Base-by-base conservation (phyloP, 2,888 invertebrate species). In the Hirtodrosophila histrioides region DNA sequence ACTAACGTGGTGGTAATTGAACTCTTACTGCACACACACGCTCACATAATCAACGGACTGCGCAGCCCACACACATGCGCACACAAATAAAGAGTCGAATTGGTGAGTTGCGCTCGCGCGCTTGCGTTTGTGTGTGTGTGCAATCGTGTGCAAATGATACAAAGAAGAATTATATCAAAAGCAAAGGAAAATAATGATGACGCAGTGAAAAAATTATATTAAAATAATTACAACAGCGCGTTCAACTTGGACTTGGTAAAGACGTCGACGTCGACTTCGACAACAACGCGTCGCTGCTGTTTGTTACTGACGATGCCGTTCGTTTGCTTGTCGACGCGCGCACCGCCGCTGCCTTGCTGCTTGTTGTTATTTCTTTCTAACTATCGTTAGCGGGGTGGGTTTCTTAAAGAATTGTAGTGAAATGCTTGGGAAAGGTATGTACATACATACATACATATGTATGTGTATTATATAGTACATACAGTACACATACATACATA, bases 111-210 rank as follows among this genome's bases (percentile, higher is more conserved):
- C 58, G 76, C 67, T 62, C 64, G 48, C 61, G 61, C 11, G 41
- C 41, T 58, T 48, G 43, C 31, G 43, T 33, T 37, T 54, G 66
- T 64, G 58, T 68, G 57, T 69, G 67, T 74, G 70, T 62, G 72
- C 75, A 81, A 77, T 81, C 78, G 87, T 87, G 85, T 86, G 84
- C 84, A 87, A 79, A 83, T 83, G 84, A 87, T 83, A 83, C 75
- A 87, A 81, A 87, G 87, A 83, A 85, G 75, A 86, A 83, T 78
- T 83, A 83, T 83, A 86, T 83, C 82, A 83, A 83, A 86, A 75
- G 83, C 79, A 51, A 85, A 86, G 74, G 80, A 85, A 85, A 85
- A 85, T 85, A 87, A 85, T 85, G 87, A 87, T 85, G 85, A 85
- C 85, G 85, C 87, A 87, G 83, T 78, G 78, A 85, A 85, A 82